Percentiles rank a stretch among this genome's conserved stretches.
Conservation (phyloP, 2,113 vertebrate genomes). For the Xenus cinereus region DNA sequence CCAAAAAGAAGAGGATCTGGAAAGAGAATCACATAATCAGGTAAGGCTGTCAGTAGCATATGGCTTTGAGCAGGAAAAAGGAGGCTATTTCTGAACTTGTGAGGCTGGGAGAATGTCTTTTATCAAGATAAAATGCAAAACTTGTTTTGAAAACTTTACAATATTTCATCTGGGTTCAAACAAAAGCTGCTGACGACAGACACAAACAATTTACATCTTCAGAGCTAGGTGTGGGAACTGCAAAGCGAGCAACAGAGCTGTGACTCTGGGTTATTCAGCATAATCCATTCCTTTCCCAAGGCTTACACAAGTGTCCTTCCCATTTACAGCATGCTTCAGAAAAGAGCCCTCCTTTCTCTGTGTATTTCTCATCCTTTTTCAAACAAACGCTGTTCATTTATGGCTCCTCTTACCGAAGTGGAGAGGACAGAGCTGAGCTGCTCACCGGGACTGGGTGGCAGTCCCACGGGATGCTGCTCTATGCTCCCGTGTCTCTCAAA, state of each 20-base stretch:
- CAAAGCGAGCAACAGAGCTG: background rate
- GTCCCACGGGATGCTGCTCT: background rate
- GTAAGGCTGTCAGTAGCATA: slow-evolving; percentile 40
- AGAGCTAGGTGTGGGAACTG: background rate
- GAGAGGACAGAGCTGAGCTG: background rate
- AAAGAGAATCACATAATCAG: slow-evolving; percentile 25
- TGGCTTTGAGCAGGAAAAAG: slow-evolving; percentile 36
- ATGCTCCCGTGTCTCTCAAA: background rate
- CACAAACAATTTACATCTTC: slow-evolving; percentile 38
- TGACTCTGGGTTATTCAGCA: slow-evolving; percentile 6
- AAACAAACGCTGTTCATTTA: background rate
- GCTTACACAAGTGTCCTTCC: background rate
- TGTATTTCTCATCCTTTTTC: background rate
- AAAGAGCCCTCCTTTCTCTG: background rate
- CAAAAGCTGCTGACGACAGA: slow-evolving; percentile 43
- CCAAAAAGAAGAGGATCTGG: background rate
- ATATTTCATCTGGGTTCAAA: slow-evolving; percentile 50
- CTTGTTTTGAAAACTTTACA: slow-evolving; percentile 61
- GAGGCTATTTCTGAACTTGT: slow-evolving; percentile 41
- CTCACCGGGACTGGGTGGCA: background rate
- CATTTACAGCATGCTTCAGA: background rate
- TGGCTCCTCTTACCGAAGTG: background rate
- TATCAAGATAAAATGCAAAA: slow-evolving; percentile 53
- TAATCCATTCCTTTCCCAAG: background rate
- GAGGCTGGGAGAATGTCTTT: slow-evolving; percentile 36